phyloP scores from a whole-genome alignment of 2,888 invertebrate species.

The Elgonia sp. region DNA sequence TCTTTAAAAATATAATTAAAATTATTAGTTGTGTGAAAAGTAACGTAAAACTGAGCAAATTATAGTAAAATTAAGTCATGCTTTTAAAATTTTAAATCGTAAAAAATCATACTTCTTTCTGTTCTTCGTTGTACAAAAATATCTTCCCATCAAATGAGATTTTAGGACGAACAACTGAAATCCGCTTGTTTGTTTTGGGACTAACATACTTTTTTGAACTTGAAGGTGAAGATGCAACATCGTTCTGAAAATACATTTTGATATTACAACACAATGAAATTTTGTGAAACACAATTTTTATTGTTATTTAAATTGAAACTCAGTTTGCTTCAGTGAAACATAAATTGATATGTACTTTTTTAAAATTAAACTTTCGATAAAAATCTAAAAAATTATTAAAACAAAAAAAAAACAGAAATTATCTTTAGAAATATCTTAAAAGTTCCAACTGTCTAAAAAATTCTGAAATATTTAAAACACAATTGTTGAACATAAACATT shows the following conservation, averaged over 20 bases:
- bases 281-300: too few species aligned
- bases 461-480: too few species aligned
- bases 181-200: slow-evolving; percentile 34
- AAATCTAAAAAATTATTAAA: too few species aligned
- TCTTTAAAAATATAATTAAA: slow-evolving; percentile 2
- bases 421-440: too few species aligned
- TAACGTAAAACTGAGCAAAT: slow-evolving; percentile 18
- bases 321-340: too few species aligned
- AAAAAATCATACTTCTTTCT: slow-evolving; percentile 26
- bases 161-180: slow-evolving; percentile 26
- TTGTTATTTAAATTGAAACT: too few species aligned
- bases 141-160: slow-evolving; percentile 10
- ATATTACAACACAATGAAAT: neutral
- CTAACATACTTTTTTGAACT: slow-evolving; percentile 26
- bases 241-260: slow-evolving; percentile 28
- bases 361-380: too few species aligned
- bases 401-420: too few species aligned
- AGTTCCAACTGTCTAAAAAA: too few species aligned
- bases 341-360: too few species aligned
- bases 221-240: slow-evolving; percentile 24
- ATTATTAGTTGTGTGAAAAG: slow-evolving; percentile 2
- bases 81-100: slow-evolving; percentile 6
- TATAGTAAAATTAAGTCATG: neutral
- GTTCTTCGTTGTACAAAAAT: slow-evolving; percentile 30
- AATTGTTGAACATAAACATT: too few species aligned